Conservation (phyloP, 2,113 vertebrate species). For the Jacana jacana region DNA sequence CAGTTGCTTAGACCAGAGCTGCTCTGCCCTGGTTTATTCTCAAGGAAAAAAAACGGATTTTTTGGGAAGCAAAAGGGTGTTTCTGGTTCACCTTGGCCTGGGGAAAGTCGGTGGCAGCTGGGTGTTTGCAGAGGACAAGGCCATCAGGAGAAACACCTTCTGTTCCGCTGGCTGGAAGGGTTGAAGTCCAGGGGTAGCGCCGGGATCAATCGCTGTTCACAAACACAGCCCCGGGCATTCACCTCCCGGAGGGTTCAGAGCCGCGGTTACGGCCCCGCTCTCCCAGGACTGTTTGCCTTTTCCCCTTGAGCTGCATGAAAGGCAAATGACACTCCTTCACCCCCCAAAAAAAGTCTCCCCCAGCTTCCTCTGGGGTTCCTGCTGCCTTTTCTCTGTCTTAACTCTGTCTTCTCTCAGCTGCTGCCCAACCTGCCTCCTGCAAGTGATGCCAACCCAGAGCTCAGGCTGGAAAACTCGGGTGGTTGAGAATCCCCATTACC, state of each 20-base stretch:
- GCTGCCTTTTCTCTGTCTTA: background rate
- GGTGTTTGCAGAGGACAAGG: slow-evolving; percentile 40
- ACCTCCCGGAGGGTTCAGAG: fast-evolving
- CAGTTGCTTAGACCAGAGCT: background rate
- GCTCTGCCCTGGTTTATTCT: background rate
- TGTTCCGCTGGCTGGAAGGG: slow-evolving; percentile 44
- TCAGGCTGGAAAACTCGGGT: fast-evolving
- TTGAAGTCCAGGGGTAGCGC: slow-evolving; percentile 48
- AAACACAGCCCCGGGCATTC: background rate
- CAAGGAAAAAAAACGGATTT: background rate
- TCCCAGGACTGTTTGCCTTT: background rate
- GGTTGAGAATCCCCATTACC: fast-evolving
- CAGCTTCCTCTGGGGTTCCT: background rate
- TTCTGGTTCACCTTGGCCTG: background rate
- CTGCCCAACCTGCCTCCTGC: background rate
- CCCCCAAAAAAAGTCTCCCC: background rate
- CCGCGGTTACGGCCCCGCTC: fast-evolving
- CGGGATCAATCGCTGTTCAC: background rate
- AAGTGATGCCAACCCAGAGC: no score
- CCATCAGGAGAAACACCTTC: slow-evolving; percentile 39
- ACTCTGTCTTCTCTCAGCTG: background rate
- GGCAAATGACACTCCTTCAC: background rate
- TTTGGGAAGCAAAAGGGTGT: background rate
- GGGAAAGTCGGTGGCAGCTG: background rate
- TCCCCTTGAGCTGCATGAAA: background rate